Conservation (phyloP, 2,113 vertebrate genomes). For the Clarias magur region DNA sequence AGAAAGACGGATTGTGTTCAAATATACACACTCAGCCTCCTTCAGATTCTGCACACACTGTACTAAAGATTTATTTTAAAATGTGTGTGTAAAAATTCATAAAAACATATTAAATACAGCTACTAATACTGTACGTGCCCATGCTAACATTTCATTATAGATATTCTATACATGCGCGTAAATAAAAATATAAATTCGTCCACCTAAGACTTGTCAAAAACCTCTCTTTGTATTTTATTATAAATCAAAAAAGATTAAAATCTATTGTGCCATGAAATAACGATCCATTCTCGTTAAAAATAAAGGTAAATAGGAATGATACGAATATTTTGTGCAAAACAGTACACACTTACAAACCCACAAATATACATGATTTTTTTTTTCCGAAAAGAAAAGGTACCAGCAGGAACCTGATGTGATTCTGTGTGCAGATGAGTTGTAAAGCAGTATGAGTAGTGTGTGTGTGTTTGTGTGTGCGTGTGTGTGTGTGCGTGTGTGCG, state of each 20-base stretch:
- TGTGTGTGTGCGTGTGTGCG: slow-evolving; percentile 15
- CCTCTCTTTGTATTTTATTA: too few relatives aligned
- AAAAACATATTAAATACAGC: slow-evolving; percentile 50
- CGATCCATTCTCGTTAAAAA: too few relatives aligned
- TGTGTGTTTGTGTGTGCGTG: slow-evolving; percentile 7
- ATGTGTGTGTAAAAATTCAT: not conserved
- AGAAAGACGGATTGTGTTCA: not conserved
- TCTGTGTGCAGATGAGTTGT: not conserved
- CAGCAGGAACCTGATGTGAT: not conserved
- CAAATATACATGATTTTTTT: not conserved
- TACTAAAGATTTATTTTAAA: not conserved
- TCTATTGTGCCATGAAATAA: not conserved
- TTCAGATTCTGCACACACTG: not conserved
- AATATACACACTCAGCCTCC: not conserved
- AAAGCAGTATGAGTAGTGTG: slow-evolving; percentile 3
- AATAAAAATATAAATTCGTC: slow-evolving; percentile 5
- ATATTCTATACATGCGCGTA: slow-evolving; percentile 46
- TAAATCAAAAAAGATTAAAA: not conserved
- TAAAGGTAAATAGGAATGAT: slow-evolving; percentile 5
- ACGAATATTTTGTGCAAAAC: slow-evolving; percentile 26
- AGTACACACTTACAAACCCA: slow-evolving; percentile 15
- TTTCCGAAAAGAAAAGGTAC: not conserved
- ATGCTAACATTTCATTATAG: slow-evolving; percentile 74
- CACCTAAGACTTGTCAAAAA: not conserved
- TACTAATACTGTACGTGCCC: slow-evolving; percentile 67